phyloP scores from a whole-genome alignment of 2,888 invertebrate species.

The Campoplex capitator region DNA sequence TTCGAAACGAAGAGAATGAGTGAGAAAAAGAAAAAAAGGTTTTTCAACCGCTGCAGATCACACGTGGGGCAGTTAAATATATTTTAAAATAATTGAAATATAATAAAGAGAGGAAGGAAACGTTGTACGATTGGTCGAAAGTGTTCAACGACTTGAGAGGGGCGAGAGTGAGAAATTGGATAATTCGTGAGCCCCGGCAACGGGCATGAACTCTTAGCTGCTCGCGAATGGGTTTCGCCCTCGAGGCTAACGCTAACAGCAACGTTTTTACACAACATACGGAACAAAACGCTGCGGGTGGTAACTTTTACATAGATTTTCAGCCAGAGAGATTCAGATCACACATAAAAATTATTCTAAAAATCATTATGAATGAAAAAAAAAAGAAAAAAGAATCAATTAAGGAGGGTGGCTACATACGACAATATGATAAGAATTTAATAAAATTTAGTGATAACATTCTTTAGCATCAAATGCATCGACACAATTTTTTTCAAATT shows the following conservation, averaged over 20 bases:
- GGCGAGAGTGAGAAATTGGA: slow-evolving; percentile 72
- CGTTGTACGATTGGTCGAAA: slow-evolving; percentile 33
- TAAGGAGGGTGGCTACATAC: too few relatives aligned
- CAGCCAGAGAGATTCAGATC: not conserved
- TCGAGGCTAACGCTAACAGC: slow-evolving; percentile 39
- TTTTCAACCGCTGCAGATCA: slow-evolving; percentile 18
- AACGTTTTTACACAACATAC: slow-evolving; percentile 42
- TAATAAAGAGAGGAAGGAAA: slow-evolving; percentile 44
- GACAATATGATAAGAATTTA: too few relatives aligned
- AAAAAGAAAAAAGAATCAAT: too few relatives aligned
- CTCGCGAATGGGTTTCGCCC: slow-evolving; percentile 68
- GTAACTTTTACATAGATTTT: slow-evolving; percentile 3
- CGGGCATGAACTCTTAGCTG: slow-evolving; percentile 58
- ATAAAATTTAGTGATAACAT: too few relatives aligned
- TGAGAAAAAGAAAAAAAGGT: not conserved
- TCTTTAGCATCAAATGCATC: too few relatives aligned
- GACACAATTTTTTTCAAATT: too few relatives aligned
- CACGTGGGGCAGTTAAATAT: not conserved
- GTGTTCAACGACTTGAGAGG: slow-evolving; percentile 36
- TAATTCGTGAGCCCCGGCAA: slow-evolving; percentile 73
- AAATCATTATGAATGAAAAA: not conserved
- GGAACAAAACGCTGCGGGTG: slow-evolving; percentile 62
- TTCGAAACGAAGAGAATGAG: not conserved
- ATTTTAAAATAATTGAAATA: slow-evolving; percentile 43
- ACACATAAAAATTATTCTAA: not conserved